Evolutionary conservation across 2,797 vertebrate genomes (phyloP).

Genomic region (Microchirus variegatus): DNA sequence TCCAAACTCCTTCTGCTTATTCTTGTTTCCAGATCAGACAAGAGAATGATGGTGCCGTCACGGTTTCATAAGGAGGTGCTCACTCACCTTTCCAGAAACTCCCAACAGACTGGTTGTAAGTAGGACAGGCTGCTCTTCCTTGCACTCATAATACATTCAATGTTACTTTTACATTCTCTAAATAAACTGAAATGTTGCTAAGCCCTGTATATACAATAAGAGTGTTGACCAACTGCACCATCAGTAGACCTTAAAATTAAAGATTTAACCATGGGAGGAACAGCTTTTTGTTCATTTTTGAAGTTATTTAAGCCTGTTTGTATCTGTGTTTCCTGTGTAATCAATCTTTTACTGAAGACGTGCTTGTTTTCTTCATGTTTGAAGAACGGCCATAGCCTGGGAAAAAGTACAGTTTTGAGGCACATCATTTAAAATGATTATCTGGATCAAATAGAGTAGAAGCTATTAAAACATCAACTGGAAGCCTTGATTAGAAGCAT

Average conservation of each 20-base stretch:
- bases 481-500: no score
- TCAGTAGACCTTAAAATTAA: background rate
- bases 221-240: background rate
- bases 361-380: constrained; percentile 9
- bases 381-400: constrained; percentile 20
- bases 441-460: constrained; percentile 8
- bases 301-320: background rate
- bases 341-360: background rate
- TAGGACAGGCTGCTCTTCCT: constrained; percentile 24
- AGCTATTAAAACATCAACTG: constrained; percentile 8
- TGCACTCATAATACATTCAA: constrained; percentile 25
- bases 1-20: constrained; percentile 15
- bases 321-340: constrained; percentile 1
- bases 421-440: constrained; percentile 1
- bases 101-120: constrained; percentile 82
- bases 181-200: background rate
- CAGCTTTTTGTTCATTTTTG: background rate
- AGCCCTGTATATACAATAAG: background rate
- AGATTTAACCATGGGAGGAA: no score
- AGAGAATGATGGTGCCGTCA: constrained; percentile 82
- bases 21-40: constrained; percentile 71
- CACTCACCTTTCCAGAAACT: constrained; percentile 83
- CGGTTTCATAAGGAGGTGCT: constrained; percentile 91
- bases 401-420: constrained; percentile 20
- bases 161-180: constrained; percentile 8